These are phyloP conservation scores for Alsophila aescularia DNA, from an alignment of 2,888 invertebrate species.

Conservation along the genomic window DNA sequence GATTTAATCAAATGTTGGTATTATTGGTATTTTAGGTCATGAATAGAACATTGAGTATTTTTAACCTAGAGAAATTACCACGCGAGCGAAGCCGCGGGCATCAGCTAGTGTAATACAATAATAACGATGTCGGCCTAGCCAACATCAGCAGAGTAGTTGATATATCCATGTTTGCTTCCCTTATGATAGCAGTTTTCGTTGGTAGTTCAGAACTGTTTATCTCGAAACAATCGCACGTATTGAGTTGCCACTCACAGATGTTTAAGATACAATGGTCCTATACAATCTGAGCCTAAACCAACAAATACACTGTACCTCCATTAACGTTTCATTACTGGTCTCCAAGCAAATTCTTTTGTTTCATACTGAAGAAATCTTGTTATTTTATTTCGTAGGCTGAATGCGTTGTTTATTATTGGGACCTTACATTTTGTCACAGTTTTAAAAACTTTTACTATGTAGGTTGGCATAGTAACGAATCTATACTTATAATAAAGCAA, in stretches of 20 bases:
- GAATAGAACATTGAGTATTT: too few species aligned
- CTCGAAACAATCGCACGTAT: conserved; percentile 15
- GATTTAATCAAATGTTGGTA: too few species aligned
- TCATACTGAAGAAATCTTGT: background rate
- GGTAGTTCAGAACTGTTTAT: conserved; percentile 6
- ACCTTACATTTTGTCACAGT: too few species aligned
- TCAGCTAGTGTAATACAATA: too few species aligned
- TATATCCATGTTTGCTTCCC: background rate
- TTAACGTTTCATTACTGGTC: conserved; percentile 23
- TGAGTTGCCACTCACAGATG: conserved; percentile 23
- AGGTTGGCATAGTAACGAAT: too few species aligned
- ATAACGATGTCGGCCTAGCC: too few species aligned
- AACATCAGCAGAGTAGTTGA: background rate
- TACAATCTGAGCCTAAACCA: conserved; percentile 23
- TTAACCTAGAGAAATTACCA: too few species aligned
- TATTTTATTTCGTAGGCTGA: background rate
- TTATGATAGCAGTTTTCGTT: conserved; percentile 1
- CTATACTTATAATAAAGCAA: too few species aligned
- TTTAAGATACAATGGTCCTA: conserved; percentile 21
- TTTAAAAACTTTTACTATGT: too few species aligned
- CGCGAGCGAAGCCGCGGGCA: too few species aligned
- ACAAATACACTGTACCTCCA: conserved; percentile 21
- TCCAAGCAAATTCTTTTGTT: conserved; percentile 12
- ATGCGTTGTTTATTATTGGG: too few species aligned
- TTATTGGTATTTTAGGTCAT: too few species aligned